phyloP scores from a whole-genome alignment of 1,140 invertebrate species.

The Maconellicoccus hirsutus region DNA sequence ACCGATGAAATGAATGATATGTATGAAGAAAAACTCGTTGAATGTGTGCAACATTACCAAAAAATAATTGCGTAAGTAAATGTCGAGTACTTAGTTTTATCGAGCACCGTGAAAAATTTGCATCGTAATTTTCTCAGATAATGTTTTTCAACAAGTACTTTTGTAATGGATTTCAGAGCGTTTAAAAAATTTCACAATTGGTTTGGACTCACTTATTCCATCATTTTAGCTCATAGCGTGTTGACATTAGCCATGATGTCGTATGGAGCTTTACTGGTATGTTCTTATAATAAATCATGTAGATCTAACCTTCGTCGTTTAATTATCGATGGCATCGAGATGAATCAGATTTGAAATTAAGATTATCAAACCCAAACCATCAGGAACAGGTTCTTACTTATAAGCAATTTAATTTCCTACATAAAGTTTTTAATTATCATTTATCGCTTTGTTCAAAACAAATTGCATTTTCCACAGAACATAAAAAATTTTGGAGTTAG shows the following conservation, averaged over 20 bases:
- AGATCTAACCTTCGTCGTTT: neutral
- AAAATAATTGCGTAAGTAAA: neutral
- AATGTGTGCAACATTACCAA: neutral
- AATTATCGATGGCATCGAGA: too few relatives aligned
- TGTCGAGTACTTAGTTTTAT: too few relatives aligned
- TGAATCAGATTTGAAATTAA: too few relatives aligned
- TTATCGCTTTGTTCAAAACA: too few relatives aligned
- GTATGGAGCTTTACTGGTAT: constrained; percentile 1
- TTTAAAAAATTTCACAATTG: neutral
- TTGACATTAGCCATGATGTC: neutral
- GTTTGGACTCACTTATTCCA: neutral
- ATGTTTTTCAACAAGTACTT: too few relatives aligned
- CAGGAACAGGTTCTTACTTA: too few relatives aligned
- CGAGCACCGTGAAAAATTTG: too few relatives aligned
- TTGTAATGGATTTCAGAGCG: neutral
- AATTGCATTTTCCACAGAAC: neutral
- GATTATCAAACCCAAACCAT: too few relatives aligned
- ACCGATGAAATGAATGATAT: neutral
- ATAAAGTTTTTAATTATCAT: too few relatives aligned
- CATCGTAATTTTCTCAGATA: too few relatives aligned
- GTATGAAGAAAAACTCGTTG: neutral
- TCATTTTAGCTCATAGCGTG: constrained; percentile 11
- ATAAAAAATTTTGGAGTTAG: neutral
- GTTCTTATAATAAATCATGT: neutral
- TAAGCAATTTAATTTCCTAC: too few relatives aligned